Percentiles rank a stretch among this genome's conserved stretches.
Evolutionary conservation across 2,113 vertebrate species (phyloP).

Genomic region (Leptobrachium ailaonicum): DNA sequence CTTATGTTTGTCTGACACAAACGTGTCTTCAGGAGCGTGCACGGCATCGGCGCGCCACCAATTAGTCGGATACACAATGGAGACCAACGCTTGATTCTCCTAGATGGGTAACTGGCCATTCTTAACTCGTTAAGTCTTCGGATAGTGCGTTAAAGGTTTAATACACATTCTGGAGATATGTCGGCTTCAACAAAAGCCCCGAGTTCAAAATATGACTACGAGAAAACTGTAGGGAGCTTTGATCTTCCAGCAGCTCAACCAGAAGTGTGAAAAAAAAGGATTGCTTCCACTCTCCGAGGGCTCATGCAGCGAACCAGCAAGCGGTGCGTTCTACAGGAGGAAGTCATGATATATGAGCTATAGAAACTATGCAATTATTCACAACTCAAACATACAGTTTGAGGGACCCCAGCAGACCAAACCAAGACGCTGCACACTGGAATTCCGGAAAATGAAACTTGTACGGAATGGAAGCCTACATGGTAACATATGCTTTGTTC

Average conservation of each 20-base stretch:
- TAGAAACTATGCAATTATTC: slow-evolving; percentile 11
- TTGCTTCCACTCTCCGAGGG: background rate
- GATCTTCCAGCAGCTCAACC: background rate
- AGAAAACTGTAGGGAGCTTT: background rate
- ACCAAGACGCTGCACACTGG: slow-evolving; percentile 27
- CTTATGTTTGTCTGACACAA: no score
- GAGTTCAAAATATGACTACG: background rate
- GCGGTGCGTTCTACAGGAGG: background rate
- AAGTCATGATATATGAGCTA: slow-evolving; percentile 30
- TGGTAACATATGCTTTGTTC: background rate
- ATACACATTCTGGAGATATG: background rate
- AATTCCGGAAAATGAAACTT: background rate
- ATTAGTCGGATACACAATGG: no score
- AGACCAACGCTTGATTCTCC: no score
- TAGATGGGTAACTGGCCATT: no score
- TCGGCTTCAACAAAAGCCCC: background rate
- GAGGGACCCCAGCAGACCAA: slow-evolving; percentile 47
- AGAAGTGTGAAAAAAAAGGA: background rate
- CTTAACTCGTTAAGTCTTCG: no score
- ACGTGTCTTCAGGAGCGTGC: no score
- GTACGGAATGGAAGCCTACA: background rate
- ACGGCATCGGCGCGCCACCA: no score
- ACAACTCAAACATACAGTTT: slow-evolving; percentile 36
- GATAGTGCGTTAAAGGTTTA: no score
- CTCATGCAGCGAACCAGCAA: background rate